Evolutionary conservation across 23 tunicate species (phyloP).

Genomic region (Ascidia mentula): DNA sequence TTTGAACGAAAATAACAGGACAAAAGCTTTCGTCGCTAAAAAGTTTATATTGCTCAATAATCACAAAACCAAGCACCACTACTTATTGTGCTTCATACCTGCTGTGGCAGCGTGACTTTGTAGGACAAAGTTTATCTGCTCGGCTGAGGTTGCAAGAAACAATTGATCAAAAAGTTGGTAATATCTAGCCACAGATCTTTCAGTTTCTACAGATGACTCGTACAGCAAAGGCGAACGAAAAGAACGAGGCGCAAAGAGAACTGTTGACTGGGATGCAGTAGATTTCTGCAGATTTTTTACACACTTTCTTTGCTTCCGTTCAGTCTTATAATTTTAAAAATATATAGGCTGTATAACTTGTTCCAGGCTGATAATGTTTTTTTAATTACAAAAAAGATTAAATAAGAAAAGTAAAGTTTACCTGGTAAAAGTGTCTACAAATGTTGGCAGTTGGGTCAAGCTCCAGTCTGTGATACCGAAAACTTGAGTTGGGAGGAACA

Average conservation of each 20-base stretch:
- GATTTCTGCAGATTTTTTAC: constrained; percentile 51
- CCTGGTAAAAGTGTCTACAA: constrained; percentile 51
- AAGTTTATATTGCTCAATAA: too few relatives aligned
- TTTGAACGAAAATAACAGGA: background rate
- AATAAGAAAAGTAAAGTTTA: too few relatives aligned
- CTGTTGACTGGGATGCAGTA: constrained; percentile 24
- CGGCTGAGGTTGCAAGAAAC: background rate
- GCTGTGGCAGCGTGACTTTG: background rate
- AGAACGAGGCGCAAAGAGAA: constrained; percentile 33
- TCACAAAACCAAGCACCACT: too few relatives aligned
- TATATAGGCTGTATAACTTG: too few relatives aligned
- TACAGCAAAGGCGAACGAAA: constrained; percentile 29
- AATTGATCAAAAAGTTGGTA: constrained; percentile 8
- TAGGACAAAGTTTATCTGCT: background rate
- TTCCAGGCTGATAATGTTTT: too few relatives aligned
- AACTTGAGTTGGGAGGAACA: background rate
- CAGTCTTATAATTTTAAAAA: too few relatives aligned
- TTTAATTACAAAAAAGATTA: too few relatives aligned
- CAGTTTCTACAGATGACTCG: constrained; percentile 17
- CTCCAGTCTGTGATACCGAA: constrained; percentile 57
- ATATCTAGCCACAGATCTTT: background rate
- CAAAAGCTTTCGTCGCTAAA: too few relatives aligned
- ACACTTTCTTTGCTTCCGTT: too few relatives aligned
- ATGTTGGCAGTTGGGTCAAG: constrained; percentile 9
- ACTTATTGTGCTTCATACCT: constrained; percentile 6